Conservation (phyloP, 53 echinoderm and acorn worm species). For the Patiria pectinifera region DNA sequence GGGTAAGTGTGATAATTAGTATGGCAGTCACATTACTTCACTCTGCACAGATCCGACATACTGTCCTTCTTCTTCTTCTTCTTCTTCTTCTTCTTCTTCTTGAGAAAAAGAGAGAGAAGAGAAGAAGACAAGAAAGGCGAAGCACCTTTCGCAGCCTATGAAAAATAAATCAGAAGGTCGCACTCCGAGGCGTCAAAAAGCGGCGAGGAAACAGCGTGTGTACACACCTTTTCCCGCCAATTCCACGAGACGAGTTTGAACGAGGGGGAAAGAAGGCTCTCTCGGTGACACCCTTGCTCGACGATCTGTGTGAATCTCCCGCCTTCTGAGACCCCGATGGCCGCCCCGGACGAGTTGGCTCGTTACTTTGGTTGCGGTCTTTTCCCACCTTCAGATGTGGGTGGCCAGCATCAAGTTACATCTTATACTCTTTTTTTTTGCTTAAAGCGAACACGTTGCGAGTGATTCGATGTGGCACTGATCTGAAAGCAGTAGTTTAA, state of each 20-base stretch:
- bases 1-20: not conserved
- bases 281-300: not conserved
- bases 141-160: not conserved
- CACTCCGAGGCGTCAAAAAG: constrained; percentile 26
- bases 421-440: not conserved
- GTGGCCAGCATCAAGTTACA: not conserved
- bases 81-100: not conserved
- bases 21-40: not conserved
- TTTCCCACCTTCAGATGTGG: constrained; percentile 15
- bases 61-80: not conserved
- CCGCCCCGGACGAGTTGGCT: constrained; percentile 11
- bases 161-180: constrained; percentile 45
- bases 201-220: constrained; percentile 8
- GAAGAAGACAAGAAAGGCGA: not conserved
- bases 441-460: too few relatives aligned
- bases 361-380: not conserved
- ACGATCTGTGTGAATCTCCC: constrained; percentile 31
- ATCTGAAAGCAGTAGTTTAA: too few relatives aligned
- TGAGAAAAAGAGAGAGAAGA: too few relatives aligned
- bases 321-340: constrained; percentile 1
- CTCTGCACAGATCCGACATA: not conserved
- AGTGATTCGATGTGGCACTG: too few relatives aligned
- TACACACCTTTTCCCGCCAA: not conserved
- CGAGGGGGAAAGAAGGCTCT: not conserved
- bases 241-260: not conserved